These are phyloP conservation scores for Leptodirus hochenwartii DNA, from an alignment of 2,888 invertebrate species.

Conservation along the genomic window DNA sequence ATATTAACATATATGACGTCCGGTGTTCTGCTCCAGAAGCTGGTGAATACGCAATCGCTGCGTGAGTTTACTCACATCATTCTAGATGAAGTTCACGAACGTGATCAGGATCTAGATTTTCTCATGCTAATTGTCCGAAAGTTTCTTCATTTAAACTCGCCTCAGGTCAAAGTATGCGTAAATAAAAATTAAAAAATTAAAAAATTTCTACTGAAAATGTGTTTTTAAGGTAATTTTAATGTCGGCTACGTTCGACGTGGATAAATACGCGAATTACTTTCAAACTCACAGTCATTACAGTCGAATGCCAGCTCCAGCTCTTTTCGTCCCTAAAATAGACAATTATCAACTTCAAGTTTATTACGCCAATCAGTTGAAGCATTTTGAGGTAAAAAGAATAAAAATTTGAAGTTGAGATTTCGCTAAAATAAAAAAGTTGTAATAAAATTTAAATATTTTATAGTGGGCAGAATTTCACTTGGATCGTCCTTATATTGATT, in stretches of 20 bases:
- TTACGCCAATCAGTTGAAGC: constrained; percentile 35
- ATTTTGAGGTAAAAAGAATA: constrained; percentile 21
- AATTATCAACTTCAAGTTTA: constrained; percentile 39
- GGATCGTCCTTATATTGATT: constrained; percentile 34
- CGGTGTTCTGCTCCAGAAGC: constrained; percentile 67
- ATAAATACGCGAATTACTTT: constrained; percentile 51
- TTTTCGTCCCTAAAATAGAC: constrained; percentile 33
- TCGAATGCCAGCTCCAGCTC: constrained; percentile 33
- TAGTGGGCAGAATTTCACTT: constrained; percentile 35
- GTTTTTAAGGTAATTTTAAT: constrained; percentile 54
- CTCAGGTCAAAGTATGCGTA: constrained; percentile 35
- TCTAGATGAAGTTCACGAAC: constrained; percentile 86
- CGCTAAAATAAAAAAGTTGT: no score
- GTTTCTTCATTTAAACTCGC: constrained; percentile 48
- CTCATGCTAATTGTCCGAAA: constrained; percentile 65
- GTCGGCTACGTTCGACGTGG: constrained; percentile 81
- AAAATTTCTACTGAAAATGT: no score
- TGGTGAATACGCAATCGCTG: constrained; percentile 49
- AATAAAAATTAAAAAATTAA: not conserved
- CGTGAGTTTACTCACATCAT: constrained; percentile 74
- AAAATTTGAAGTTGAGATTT: no score
- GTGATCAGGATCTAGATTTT: constrained; percentile 86
- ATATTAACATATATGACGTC: constrained; percentile 76
- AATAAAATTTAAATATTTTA: not conserved
- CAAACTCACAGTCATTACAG: constrained; percentile 23